Evolutionary conservation across 2,888 invertebrate genomes (phyloP), one percentile per base, ranked within the genome.

Genomic region (Gasteruption jaculator): DNA sequence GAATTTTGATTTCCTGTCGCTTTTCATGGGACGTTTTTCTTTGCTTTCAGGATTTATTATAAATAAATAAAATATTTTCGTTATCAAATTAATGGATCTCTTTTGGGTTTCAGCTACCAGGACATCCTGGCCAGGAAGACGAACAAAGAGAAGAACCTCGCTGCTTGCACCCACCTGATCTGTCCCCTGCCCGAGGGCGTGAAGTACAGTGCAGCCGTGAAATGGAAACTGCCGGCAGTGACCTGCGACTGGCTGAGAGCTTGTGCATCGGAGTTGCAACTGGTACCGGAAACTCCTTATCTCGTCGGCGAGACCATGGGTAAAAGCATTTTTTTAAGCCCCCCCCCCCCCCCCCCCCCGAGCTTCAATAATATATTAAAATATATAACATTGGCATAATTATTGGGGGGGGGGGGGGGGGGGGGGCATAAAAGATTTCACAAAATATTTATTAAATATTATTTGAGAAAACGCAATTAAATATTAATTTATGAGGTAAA

Each of bases 181-280:
- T 88, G 87, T 49, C 81, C 83, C 4, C 74, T 75, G 1, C 75
- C 88, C 0, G 74, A 75, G 14, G 91, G 92, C 0, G 86, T 85
- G 54, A 95, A 93, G 64, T 88, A 87, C 63, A 74, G 74, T 26
- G 92, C 91, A 0, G 88, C 90, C 0, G 58, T 85, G 0, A 89
- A 87, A 65, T 95, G 94, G 95, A 79, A 79, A 8, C 73, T 91
- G 42, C 92, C 91, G 0, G 86, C 86, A 1, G 84, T 94, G 1
- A 79, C 70, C 0, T 82, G 83, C 7, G 73, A 80, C 7, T 94
- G 93, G 93, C 64, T 93, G 34, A 61, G 85, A 30, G 77, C 78
- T 18, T 91, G 91, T 66, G 83, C 80, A 10, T 61, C 63, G 29
- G 63, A 70, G 0, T 82, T 82, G 0, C 60, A 62, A 10, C 71